Conservation (phyloP, 2,888 invertebrate genomes). For the Hyalella azteca region DNA sequence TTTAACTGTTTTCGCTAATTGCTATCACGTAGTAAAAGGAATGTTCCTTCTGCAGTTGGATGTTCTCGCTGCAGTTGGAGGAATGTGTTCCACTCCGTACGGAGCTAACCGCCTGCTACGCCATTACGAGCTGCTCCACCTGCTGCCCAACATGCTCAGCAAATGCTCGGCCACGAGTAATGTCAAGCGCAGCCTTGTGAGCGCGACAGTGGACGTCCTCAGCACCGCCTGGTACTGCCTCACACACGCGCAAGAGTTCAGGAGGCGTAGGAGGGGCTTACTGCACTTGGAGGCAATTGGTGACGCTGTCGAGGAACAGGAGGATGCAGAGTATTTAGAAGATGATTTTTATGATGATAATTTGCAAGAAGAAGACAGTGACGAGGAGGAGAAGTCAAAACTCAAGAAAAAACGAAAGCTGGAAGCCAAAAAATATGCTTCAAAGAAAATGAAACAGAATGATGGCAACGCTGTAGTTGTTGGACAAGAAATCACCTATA, state of each 20-base stretch:
- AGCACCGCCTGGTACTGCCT: conserved; percentile 4
- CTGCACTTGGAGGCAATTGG: not conserved
- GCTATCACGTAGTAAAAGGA: too few relatives aligned
- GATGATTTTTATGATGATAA: not conserved
- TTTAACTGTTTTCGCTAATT: too few relatives aligned
- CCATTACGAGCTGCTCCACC: conserved; percentile 9
- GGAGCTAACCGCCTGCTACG: conserved; percentile 18
- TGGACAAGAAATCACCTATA: not conserved
- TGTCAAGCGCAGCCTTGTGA: not conserved
- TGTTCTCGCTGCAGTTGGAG: not conserved
- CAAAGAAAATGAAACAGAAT: conserved; percentile 18
- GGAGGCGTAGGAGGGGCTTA: not conserved
- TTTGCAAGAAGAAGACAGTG: not conserved
- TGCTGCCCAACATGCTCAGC: not conserved
- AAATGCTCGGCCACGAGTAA: not conserved
- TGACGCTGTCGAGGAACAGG: not conserved
- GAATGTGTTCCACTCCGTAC: not conserved
- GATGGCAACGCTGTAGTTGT: not conserved
- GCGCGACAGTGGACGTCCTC: not conserved
- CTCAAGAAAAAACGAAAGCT: conserved; percentile 10
- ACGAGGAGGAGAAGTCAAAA: conserved; percentile 34
- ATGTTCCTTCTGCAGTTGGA: not conserved
- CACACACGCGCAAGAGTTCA: not conserved
- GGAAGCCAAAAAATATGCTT: conserved; percentile 20
- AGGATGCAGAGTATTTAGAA: not conserved